Evolutionary conservation across 2,113 vertebrate genomes (phyloP), one percentile per base, ranked within the genome.

Genomic region (Catharus minimus): DNA sequence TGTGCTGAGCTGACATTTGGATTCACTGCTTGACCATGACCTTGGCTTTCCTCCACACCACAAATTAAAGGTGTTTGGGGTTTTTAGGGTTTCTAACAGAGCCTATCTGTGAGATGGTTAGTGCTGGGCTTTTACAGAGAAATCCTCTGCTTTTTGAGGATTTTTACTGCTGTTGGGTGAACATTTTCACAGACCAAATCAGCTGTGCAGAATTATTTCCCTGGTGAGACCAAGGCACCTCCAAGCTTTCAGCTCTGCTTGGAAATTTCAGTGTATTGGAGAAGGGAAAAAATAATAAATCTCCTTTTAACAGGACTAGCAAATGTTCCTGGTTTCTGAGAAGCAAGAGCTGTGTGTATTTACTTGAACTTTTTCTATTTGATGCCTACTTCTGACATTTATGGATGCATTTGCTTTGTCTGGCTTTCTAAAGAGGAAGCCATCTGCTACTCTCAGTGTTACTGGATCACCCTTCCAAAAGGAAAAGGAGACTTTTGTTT

Each of bases 391-490:
- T 83, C 41, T 90, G 89, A 76, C 82, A 60, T 77, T 89, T 86
- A 66, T 72, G 62, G 46, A 24, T 75, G 57, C 41, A 6, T 73
- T 91, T 90, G 57, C 55, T 85, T 91, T 47, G 60, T 61, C 52
- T 92, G 41, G 27, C 57, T 92, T 94, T 80, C 27, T 13, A 8
- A 80, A 69, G 50, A 75, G 53, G n/a, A 11, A 33, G 26, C 84
- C 91, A 87, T 90, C 84, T 95, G 81, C 20, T 87, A 16, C 68
- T 64, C 56, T 72, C 86, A 78, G 13, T 61, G 66, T n/a, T 87
- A 28, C 9, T 79, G 46, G 60, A 83, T 46, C 24, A 8, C 11
- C 76, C 56, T 87, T 89, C 58, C 64, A 65, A 26, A 84, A 61
- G 41, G 32, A 66, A 66, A 66, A 52, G 62, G 17, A 62, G 43